These are phyloP conservation scores for Halcyon malimbica DNA, from an alignment of 2,113 vertebrate genomes.

Conservation along the genomic window DNA sequence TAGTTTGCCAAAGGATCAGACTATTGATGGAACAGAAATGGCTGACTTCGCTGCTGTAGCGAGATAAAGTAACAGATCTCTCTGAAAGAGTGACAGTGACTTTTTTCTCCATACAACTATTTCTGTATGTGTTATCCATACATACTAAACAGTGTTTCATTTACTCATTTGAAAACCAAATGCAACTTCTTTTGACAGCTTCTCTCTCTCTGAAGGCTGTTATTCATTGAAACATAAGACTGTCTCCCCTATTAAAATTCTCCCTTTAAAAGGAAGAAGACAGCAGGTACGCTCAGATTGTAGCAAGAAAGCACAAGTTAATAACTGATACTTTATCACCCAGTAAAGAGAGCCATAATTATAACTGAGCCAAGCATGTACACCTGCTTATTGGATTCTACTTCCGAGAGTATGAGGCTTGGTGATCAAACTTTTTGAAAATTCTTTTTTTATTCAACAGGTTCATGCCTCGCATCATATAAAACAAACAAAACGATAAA, in stretches of 20 bases:
- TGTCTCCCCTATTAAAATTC: neutral
- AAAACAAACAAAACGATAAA: neutral
- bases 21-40: neutral
- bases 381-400: neutral
- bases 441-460: neutral
- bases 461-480: neutral
- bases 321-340: neutral
- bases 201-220: constrained; percentile 23
- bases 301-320: constrained; percentile 2
- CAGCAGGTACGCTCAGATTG: neutral
- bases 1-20: neutral
- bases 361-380: neutral
- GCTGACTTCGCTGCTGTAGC: neutral
- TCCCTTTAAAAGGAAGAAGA: constrained; percentile 8
- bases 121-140: neutral
- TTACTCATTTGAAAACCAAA: neutral
- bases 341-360: neutral
- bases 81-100: neutral
- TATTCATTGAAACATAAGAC: constrained; percentile 4
- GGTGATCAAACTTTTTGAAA: neutral
- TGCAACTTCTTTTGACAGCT: neutral
- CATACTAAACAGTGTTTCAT: neutral
- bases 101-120: neutral
- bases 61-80: neutral
- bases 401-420: neutral